phyloP scores from a whole-genome alignment of 2,888 invertebrate species.

The Drosophila monieri region DNA sequence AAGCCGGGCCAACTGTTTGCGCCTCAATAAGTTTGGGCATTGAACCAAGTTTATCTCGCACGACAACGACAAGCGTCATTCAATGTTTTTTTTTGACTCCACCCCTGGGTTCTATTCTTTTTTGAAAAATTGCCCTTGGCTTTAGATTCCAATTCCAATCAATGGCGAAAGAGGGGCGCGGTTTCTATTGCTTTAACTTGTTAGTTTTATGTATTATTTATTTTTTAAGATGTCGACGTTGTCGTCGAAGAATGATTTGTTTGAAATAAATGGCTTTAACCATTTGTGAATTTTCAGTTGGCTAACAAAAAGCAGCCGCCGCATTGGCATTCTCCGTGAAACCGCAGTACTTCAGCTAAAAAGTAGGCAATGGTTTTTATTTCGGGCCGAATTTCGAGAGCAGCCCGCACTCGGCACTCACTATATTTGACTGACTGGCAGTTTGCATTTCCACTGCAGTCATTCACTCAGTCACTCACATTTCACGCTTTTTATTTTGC shows the following conservation, averaged over 20 bases:
- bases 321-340: conserved; percentile 51
- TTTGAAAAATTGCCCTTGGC: conserved; percentile 67
- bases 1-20: conserved; percentile 62
- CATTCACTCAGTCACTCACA: conserved; percentile 63
- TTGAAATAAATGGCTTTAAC: conserved; percentile 75
- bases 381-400: conserved; percentile 5
- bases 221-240: conserved; percentile 4
- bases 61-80: conserved; percentile 70
- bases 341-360: conserved; percentile 68
- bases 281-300: conserved; percentile 55
- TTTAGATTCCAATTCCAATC: conserved; percentile 18
- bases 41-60: conserved; percentile 71
- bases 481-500: conserved; percentile 52
- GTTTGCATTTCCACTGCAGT: conserved; percentile 72
- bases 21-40: conserved; percentile 72
- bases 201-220: conserved; percentile 39
- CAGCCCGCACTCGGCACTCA: conserved; percentile 17
- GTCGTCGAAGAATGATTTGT: conserved; percentile 64
- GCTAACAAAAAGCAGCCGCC: conserved; percentile 30
- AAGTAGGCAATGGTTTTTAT: conserved; percentile 66
- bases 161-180: neutral
- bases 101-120: conserved; percentile 1
- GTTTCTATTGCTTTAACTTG: conserved; percentile 56
- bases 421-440: conserved; percentile 61
- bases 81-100: conserved; percentile 59